phyloP scores from a whole-genome alignment of 2,888 invertebrate species.

The Tetragonisca angustula region DNA sequence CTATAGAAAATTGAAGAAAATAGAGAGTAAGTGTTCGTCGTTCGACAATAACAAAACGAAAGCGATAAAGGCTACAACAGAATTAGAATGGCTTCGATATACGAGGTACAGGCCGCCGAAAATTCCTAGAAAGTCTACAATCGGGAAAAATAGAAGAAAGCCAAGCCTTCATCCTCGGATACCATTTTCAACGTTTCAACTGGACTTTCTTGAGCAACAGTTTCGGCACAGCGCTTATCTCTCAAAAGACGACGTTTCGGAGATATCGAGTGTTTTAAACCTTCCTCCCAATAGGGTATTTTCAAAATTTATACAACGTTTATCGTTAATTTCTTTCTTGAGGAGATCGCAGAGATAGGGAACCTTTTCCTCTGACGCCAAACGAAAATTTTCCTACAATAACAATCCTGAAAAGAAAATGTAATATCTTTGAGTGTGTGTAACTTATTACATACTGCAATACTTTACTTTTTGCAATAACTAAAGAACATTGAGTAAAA shows the following conservation, averaged over 20 bases:
- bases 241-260: slow-evolving; percentile 88
- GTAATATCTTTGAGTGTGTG: too few species aligned
- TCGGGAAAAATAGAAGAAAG: slow-evolving; percentile 70
- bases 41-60: slow-evolving; percentile 7
- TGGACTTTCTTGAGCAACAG: slow-evolving; percentile 88
- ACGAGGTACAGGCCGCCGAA: slow-evolving; percentile 90
- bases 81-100: slow-evolving; percentile 88
- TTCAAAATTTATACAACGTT: slow-evolving; percentile 40
- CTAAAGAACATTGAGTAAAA: too few species aligned
- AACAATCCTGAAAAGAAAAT: too few species aligned
- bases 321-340: neutral
- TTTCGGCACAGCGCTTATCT: slow-evolving; percentile 89
- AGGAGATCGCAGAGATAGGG: too few species aligned
- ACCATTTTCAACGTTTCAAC: slow-evolving; percentile 90
- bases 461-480: too few species aligned
- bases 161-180: slow-evolving; percentile 85
- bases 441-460: too few species aligned
- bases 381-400: too few species aligned
- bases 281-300: slow-evolving; percentile 89
- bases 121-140: slow-evolving; percentile 86
- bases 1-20: neutral
- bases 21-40: neutral
- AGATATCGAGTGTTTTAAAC: slow-evolving; percentile 87
- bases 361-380: neutral
- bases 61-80: slow-evolving; percentile 30